phyloP scores from a whole-genome alignment of 2,797 vertebrate species.

The Tragopan temminckii region DNA sequence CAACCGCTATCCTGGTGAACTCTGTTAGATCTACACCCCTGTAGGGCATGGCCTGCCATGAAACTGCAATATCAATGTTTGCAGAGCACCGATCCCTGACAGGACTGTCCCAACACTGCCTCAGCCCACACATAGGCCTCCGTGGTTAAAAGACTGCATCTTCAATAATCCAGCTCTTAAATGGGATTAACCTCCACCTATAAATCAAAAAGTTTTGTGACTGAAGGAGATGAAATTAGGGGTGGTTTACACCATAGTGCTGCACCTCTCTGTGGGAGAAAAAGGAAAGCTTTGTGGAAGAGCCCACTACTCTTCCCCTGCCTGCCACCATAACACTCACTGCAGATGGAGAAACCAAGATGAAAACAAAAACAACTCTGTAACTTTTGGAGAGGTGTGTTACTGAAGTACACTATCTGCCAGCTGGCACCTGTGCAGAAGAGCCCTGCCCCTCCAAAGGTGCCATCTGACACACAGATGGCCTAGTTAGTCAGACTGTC shows the following conservation, averaged over 20 bases:
- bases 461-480: background rate
- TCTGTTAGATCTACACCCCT: background rate
- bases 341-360: background rate
- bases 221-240: constrained; percentile 8
- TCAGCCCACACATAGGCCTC: constrained; percentile 5
- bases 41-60: background rate
- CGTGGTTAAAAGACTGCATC: background rate
- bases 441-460: background rate
- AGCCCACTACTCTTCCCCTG: fast-evolving
- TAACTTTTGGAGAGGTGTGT: background rate
- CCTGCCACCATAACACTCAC: fast-evolving
- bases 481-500: too few relatives aligned
- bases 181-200: constrained; percentile 54
- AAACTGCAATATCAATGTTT: background rate
- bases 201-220: constrained; percentile 13
- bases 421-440: background rate
- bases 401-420: background rate
- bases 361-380: background rate
- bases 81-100: constrained; percentile 5
- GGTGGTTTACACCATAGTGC: constrained; percentile 40
- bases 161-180: constrained; percentile 44
- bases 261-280: background rate
- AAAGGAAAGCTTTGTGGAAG: background rate
- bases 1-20: background rate
- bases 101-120: background rate